Evolutionary conservation across 2,113 vertebrate genomes (phyloP), one percentile per base, ranked within the genome.

Genomic region (Rallus limicola): DNA sequence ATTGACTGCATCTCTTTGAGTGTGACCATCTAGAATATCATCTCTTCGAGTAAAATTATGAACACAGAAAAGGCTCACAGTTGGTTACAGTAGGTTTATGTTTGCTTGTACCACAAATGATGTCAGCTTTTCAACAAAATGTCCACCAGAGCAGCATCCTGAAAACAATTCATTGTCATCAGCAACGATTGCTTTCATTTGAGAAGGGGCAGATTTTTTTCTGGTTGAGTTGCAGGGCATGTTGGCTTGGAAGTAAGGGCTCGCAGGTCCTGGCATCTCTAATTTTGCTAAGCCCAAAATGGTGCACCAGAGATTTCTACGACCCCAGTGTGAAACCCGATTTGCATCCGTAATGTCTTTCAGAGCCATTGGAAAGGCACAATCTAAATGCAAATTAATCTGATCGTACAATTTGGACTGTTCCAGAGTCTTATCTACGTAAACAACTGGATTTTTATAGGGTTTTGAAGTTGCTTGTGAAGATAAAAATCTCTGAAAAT

Each of bases 401-500:
- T 79, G 44, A 79, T 24, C 23, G 48, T 58, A 82, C 16, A 64
- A 38, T 58, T 26, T 28, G 34, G 60, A 72, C 53, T 71, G 21
- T 79, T 92, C 59, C 55, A 74, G 68, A 62, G 16, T 21, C 29
- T 86, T 86, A 90, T 88, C 69, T 86, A 13, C 23, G 29, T 64
- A 86, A 95, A 84, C 56, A 91, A 74, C 20, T 52, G 69, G 64
- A 71, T 71, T 85, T 64, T 90, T 13, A 68, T 67, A 80, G 46
- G 8, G 16, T 48, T 95, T 87, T 86, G 56, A 84, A 94, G 44
- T 24, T 64, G n/a, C 58, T 76, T 86, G 52, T 71, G 56, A 88
- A 93, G 94, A 91, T 83, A 38, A 89, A 95, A 68, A 70, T 93
- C 64, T 88, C 76, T 56, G 74, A 94, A 97, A 95, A 82, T 46